Conservation (phyloP, 2,797 vertebrate species). For the Xiphorhynchus erythropygius region DNA sequence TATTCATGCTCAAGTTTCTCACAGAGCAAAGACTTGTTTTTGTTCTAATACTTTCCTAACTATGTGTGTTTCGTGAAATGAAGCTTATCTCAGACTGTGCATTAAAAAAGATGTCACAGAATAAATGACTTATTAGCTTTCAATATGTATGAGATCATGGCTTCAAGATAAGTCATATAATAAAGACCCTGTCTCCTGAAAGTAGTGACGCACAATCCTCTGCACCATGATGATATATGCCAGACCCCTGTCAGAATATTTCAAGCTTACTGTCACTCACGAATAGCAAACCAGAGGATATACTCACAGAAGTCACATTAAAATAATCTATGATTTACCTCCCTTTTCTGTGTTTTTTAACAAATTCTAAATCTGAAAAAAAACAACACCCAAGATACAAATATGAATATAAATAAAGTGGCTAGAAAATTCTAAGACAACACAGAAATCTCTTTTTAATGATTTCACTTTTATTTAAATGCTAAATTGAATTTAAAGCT, state of each 20-base stretch:
- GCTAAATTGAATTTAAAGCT: not conserved
- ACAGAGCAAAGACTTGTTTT: not conserved
- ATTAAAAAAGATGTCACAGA: not conserved
- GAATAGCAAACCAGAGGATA: not conserved
- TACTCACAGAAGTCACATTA: not conserved
- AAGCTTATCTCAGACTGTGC: not conserved
- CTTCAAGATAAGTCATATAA: slow-evolving; percentile 19
- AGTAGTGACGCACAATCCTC: not conserved
- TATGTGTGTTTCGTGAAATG: not conserved
- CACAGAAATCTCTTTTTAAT: not conserved
- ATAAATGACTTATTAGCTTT: not conserved
- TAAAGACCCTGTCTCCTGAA: not conserved
- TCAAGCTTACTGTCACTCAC: not conserved
- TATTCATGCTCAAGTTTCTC: not conserved
- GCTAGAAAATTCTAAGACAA: not conserved
- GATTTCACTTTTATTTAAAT: not conserved
- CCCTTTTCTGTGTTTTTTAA: not conserved
- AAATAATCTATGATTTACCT: not conserved
- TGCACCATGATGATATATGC: not conserved
- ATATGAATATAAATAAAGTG: not conserved
- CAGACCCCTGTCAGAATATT: not conserved
- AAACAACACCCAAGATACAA: not conserved
- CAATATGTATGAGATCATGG: slow-evolving; percentile 24
- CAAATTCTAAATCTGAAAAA: not conserved
- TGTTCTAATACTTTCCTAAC: not conserved